phyloP scores from a whole-genome alignment of 2,888 invertebrate species.

The Bibio marci region DNA sequence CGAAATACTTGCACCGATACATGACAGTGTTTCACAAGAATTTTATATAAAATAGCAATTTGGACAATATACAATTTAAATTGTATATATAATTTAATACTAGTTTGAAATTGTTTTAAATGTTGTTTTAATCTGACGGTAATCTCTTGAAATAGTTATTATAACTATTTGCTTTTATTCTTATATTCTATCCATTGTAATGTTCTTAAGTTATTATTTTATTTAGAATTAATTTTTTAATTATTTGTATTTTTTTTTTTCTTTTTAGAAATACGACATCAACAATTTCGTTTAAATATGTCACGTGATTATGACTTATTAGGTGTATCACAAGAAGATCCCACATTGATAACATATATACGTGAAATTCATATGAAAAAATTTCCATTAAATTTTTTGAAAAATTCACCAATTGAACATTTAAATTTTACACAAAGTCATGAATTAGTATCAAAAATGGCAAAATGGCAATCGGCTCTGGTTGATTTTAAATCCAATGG shows the following conservation, averaged over 20 bases:
- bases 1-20: too few relatives aligned
- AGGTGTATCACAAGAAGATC: constrained; percentile 56
- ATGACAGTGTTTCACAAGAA: too few relatives aligned
- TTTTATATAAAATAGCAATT: too few relatives aligned
- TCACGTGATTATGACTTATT: constrained; percentile 59
- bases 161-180: too few relatives aligned
- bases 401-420: constrained; percentile 15
- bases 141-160: not conserved
- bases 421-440: constrained; percentile 19
- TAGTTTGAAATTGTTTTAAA: too few relatives aligned
- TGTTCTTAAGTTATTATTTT: not conserved
- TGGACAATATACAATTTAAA: too few relatives aligned
- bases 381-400: constrained; percentile 23
- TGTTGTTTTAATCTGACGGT: too few relatives aligned
- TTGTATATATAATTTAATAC: too few relatives aligned
- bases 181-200: not conserved
- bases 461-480: constrained; percentile 24
- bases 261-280: constrained; percentile 44
- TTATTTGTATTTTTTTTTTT: constrained; percentile 4
- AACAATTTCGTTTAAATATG: constrained; percentile 66
- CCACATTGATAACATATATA: constrained; percentile 55
- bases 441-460: constrained; percentile 23
- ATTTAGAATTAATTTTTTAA: too few relatives aligned
- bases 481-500: constrained; percentile 37
- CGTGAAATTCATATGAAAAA: constrained; percentile 48